Percentiles rank a stretch among this genome's conserved stretches.
Conservation (phyloP, 2,888 invertebrate species). For the Caenorhabditis sp. region DNA sequence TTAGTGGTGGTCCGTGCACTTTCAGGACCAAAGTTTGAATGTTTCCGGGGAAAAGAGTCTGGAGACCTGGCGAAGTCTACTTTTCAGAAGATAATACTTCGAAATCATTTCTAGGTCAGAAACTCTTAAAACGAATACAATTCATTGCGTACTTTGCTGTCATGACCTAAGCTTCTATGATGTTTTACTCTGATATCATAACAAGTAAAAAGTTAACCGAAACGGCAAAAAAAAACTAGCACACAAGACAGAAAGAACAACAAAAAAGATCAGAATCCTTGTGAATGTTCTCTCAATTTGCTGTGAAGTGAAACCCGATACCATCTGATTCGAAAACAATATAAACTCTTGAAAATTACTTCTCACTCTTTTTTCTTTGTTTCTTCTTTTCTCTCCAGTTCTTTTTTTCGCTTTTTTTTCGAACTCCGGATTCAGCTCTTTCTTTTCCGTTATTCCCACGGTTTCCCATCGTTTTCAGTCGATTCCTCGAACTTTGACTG, state of each 20-base stretch:
- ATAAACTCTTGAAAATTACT: conserved; percentile 35
- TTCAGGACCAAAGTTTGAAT: background rate
- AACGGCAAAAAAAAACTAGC: background rate
- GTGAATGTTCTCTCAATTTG: conserved; percentile 20
- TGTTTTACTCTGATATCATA: too few species aligned
- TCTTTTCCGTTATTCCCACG: conserved; percentile 5
- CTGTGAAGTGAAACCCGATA: conserved; percentile 29
- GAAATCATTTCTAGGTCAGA: too few species aligned
- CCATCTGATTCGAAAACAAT: conserved; percentile 33
- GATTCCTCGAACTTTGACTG: background rate
- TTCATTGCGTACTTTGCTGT: too few species aligned
- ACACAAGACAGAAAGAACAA: conserved; percentile 23
- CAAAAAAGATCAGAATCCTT: conserved; percentile 18
- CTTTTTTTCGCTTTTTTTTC: conserved; percentile 9
- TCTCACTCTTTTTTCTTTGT: conserved; percentile 7
- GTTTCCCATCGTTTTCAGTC: background rate
- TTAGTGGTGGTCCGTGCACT: background rate
- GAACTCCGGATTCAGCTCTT: background rate
- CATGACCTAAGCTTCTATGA: too few species aligned
- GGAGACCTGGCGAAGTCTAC: background rate
- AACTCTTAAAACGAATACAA: too few species aligned
- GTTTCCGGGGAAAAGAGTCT: background rate
- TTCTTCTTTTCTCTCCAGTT: background rate
- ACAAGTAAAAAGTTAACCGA: too few species aligned
- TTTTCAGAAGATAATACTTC: too few species aligned